Conservation (phyloP, 2,888 invertebrate genomes). For the Polydesmus complanatus region DNA sequence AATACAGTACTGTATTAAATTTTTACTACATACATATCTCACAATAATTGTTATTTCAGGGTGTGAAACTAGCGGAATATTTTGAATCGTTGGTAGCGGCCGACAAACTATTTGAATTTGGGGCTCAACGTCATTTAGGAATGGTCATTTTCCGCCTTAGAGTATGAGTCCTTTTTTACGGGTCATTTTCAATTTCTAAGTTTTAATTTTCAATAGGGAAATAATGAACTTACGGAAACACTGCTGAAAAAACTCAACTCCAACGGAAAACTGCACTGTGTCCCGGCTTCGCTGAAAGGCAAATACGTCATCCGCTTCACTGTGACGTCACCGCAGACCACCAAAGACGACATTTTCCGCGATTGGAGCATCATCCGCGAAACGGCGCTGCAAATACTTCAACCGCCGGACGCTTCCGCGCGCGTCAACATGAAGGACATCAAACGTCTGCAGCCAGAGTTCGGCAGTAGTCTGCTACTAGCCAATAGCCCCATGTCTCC, state of each 20-base stretch:
- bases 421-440: slow-evolving; percentile 19
- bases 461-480: slow-evolving; percentile 80
- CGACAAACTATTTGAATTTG: slow-evolving; percentile 78
- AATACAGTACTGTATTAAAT: no score
- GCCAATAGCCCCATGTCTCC: slow-evolving; percentile 94
- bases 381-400: slow-evolving; percentile 39
- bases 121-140: slow-evolving; percentile 68
- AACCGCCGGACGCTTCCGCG: slow-evolving; percentile 36
- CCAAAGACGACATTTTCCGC: slow-evolving; percentile 42
- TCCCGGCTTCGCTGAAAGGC: slow-evolving; percentile 82
- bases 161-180: slow-evolving; percentile 23
- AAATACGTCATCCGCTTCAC: slow-evolving; percentile 74
- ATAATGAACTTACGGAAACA: slow-evolving; percentile 60
- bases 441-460: slow-evolving; percentile 60
- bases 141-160: slow-evolving; percentile 78
- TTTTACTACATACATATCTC: no score
- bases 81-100: slow-evolving; percentile 72
- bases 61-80: slow-evolving; percentile 74
- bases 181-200: background rate
- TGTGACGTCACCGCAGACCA: slow-evolving; percentile 72
- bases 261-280: slow-evolving; percentile 78
- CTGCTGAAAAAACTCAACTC: slow-evolving; percentile 74
- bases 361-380: slow-evolving; percentile 54
- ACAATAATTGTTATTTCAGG: slow-evolving; percentile 41
- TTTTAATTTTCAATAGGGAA: slow-evolving; percentile 44